phyloP scores from a whole-genome alignment of 2,797 vertebrate species.

The Corythornis leucogaster region DNA sequence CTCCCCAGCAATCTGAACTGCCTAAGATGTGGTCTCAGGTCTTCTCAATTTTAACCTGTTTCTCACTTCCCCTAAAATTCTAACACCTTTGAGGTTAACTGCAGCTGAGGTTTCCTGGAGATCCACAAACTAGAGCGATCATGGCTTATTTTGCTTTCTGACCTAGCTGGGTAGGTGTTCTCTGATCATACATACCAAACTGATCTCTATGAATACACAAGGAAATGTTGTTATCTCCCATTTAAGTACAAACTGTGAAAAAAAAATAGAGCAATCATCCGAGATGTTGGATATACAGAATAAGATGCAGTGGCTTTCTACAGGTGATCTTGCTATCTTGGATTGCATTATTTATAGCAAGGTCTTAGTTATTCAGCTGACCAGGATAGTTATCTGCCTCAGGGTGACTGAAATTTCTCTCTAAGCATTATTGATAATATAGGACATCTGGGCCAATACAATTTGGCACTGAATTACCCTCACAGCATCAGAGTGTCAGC shows the following conservation, averaged over 20 bases:
- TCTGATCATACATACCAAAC: not conserved
- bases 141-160: conserved; percentile 3
- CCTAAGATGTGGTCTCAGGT: not conserved
- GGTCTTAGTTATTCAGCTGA: not conserved
- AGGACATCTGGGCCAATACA: not conserved
- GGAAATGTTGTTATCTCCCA: not conserved
- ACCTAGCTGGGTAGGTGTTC: not conserved
- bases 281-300: not conserved
- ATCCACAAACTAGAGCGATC: not conserved
- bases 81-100: not conserved
- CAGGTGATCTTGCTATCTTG: not conserved
- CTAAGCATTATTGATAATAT: not conserved
- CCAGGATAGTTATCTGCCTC: not conserved
- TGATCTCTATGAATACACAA: not conserved
- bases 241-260: not conserved
- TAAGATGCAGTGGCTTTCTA: not conserved
- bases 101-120: not conserved
- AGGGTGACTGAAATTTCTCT: not conserved
- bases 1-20: not conserved
- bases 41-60: not conserved
- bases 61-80: not conserved
- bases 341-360: not conserved
- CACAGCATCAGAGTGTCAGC: not conserved
- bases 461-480: not conserved
- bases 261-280: not conserved